phyloP scores from a whole-genome alignment of 2,888 invertebrate genomes.

The Criorhina ranunculi region DNA sequence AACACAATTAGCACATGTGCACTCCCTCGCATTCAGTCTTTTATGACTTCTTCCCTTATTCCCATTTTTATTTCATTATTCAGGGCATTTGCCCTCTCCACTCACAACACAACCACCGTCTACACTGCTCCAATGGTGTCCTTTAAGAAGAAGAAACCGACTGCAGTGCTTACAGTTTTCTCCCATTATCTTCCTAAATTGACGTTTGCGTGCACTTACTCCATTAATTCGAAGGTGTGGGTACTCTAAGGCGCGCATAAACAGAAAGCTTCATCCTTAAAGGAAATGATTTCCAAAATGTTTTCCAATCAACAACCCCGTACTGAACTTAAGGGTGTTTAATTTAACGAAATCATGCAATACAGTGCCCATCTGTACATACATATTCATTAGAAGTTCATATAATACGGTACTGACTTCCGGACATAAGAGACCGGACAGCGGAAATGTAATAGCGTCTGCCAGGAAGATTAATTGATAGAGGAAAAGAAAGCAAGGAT shows the following conservation, averaged over 20 bases:
- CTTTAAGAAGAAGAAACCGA: constrained; percentile 12
- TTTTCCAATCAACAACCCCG: constrained; percentile 41
- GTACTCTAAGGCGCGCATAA: background rate
- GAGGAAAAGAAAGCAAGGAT: constrained; percentile 14
- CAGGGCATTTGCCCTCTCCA: constrained; percentile 4
- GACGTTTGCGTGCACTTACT: constrained; percentile 52
- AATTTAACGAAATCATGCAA: constrained; percentile 60
- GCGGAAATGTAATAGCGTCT: constrained; percentile 56
- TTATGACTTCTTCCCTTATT: constrained; percentile 1
- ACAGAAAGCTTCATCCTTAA: constrained; percentile 22
- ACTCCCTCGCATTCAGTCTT: constrained; percentile 1
- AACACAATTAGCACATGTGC: constrained; percentile 35
- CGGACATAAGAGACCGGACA: constrained; percentile 43
- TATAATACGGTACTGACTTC: constrained; percentile 36
- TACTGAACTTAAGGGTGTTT: constrained; percentile 40
- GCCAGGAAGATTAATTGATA: constrained; percentile 60
- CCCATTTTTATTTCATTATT: constrained; percentile 51
- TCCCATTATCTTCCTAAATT: constrained; percentile 13
- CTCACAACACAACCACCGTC: background rate
- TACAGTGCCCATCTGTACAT: constrained; percentile 13
- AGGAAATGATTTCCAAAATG: constrained; percentile 57
- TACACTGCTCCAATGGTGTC: constrained; percentile 21
- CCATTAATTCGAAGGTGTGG: constrained; percentile 37
- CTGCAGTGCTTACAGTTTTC: background rate
- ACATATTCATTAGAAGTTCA: constrained; percentile 20